Base-by-base conservation (phyloP, 2,888 invertebrate genomes). In the Chrysolina americana region DNA sequence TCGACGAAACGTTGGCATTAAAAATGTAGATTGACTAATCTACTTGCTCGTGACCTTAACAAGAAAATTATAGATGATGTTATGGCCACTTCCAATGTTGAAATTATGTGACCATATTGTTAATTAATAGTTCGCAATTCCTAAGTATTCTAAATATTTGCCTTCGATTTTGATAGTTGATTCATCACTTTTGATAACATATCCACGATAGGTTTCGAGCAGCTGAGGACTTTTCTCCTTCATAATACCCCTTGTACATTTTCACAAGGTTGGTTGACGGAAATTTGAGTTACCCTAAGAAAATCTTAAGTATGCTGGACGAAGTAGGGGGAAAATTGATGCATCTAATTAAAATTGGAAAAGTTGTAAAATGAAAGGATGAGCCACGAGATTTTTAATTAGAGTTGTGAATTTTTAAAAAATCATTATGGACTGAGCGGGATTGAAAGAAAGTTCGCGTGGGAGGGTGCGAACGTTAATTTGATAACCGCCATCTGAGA, bases 331-430 rank as follows among this genome's bases (percentile, higher is more conserved):
- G 23, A 53, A 21, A 53, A 53, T 53, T 11, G 53, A 19, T 23
- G 21, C 11, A 53, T 53, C 53, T 53, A 53, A 53, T 53, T 53
- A 21, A 53, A 21, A 53, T 53, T 53, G 53, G 21, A 53, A 53
- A 53, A 53, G 53, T 53, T 53, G 17, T 21, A 21, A 13, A 11
- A 53, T 13, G 53, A 53, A 23, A 53, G 53, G 53, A 53, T 53
- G 53, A 53, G 53, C 53, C 21, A 13, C 53, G 53, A 23, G 53
- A 53, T 53, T 53, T 53, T 53, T 21, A 53, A 53, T 53, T 23
- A 53, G 23, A 36, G 36, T 19, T 53, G 13, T 53, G 53, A 11
- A 53, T 21, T 53, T 53, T 53, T 53, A 21, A 53, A 21, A 53
- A 21, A 21, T 53, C 53, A 13, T 53, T 53, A 23, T 13, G 13